Percentiles rank a stretch among this genome's conserved stretches.
phyloP scores from a whole-genome alignment of 2,113 vertebrate genomes.

The Apus apus region DNA sequence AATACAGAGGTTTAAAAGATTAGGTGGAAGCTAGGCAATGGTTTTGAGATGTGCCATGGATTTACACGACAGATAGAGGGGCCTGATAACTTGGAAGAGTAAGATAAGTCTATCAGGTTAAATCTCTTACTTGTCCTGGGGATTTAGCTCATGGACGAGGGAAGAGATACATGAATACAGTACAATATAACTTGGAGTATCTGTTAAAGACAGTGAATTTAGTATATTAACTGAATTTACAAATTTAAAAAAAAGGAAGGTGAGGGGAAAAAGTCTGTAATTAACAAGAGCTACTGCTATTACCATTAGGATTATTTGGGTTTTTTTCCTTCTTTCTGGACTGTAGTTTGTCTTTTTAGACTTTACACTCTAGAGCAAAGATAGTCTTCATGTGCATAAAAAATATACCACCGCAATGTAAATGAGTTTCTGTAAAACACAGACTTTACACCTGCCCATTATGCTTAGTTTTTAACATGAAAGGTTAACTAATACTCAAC shows the following conservation, averaged over 20 bases:
- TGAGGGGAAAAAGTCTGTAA: neutral
- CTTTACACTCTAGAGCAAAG: neutral
- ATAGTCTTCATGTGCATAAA: neutral
- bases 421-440: neutral
- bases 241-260: neutral
- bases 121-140: neutral
- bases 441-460: neutral
- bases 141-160: neutral
- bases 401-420: neutral
- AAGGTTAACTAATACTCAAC: neutral
- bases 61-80: neutral
- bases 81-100: neutral
- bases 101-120: neutral
- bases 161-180: neutral
- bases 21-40: neutral
- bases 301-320: neutral
- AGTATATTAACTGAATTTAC: neutral
- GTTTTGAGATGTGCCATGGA: neutral
- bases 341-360: neutral
- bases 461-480: neutral
- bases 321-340: neutral
- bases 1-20: neutral
- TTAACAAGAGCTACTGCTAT: neutral
- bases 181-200: neutral
- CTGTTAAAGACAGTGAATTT: neutral